Evolutionary conservation across 2,113 vertebrate genomes (phyloP), one percentile per base, ranked within the genome.

Genomic region (Taxidea taxus): DNA sequence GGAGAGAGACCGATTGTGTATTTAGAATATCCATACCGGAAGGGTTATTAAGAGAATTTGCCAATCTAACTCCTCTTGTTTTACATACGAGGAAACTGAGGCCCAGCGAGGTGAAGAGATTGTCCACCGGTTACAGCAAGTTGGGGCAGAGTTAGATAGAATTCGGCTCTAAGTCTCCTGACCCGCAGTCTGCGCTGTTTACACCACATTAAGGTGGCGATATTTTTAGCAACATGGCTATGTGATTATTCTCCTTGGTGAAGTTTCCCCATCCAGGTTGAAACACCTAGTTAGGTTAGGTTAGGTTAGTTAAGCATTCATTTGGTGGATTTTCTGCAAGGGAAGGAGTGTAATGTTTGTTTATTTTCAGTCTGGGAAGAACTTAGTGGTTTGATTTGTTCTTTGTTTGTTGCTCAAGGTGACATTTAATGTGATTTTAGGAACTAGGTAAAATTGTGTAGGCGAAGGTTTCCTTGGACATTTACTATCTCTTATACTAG

Each of bases 221-320:
- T 97, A 97, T 97, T 98, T 98, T 97, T 95, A 96, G 98, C 84
- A 93, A 56, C 74, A 54, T 89, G 77, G 75, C 74, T 87, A 34
- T 89, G 95, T 68, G 91, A 85, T 96, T 82, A 56, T 84, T 95
- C 37, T 88, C 64, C 82, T 93, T 87, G 77, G 58, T 91, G 58
- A 96, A 91, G 81, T 97, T 95, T 94, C 66, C 84, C 42, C 54
- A 85, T 51, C 47, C 49, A 95, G 54, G 39, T 91, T 75, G 82
- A 94, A 93, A 95, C 80, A 92, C 60, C 27, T 66, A 86, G 91
- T n/a, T n/a, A n/a, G n/a, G n/a, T n/a, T n/a, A n/a, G n/a, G n/a
- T n/a, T n/a, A 91, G 83, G 58, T 90, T 87, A 92, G 74, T 62
- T 85, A 78, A 96, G 70, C 70, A 66, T 92, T 95, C 94, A 77